A percentile compares a stretch with the other conserved stretches of the same genome.
Evolutionary conservation across 2,888 invertebrate species (phyloP).

Genomic region (Acanthococcus lagerstroemiae): DNA sequence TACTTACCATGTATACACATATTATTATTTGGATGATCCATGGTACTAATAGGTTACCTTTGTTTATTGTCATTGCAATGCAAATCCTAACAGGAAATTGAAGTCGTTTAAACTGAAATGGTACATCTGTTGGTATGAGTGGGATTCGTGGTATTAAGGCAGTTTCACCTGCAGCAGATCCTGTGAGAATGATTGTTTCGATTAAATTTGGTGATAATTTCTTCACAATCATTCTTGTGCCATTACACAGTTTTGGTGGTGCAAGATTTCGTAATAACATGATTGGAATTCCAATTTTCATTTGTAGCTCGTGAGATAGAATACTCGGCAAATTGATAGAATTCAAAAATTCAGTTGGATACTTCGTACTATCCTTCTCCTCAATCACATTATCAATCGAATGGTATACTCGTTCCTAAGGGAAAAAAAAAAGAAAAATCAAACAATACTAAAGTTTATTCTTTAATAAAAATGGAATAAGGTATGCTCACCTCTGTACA

Average conservation of each 20-base stretch:
- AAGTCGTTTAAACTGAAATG: constrained; percentile 37
- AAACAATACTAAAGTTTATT: neutral
- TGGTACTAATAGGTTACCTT: constrained; percentile 33
- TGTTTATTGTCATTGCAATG: constrained; percentile 41
- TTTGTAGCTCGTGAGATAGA: constrained; percentile 34
- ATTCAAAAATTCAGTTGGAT: constrained; percentile 19
- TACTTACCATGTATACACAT: neutral
- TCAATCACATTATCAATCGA: constrained; percentile 7
- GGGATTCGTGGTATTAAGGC: constrained; percentile 39
- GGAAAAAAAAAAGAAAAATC: too few species aligned
- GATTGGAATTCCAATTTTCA: constrained; percentile 36
- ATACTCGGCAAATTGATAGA: constrained; percentile 35
- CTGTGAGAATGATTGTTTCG: neutral
- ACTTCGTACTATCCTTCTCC: neutral
- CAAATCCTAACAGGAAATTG: constrained; percentile 39
- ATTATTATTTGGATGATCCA: too few species aligned
- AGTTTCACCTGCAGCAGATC: constrained; percentile 36
- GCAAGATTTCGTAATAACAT: constrained; percentile 35
- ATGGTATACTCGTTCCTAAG: neutral
- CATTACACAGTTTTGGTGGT: constrained; percentile 2
- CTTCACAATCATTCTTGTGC: neutral
- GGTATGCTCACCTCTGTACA: neutral
- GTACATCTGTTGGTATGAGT: constrained; percentile 39
- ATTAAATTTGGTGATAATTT: constrained; percentile 2
- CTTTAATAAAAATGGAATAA: neutral